These are phyloP conservation scores for Phyllotreta striolata DNA, from an alignment of 2,888 invertebrate genomes.

Conservation along the genomic window DNA sequence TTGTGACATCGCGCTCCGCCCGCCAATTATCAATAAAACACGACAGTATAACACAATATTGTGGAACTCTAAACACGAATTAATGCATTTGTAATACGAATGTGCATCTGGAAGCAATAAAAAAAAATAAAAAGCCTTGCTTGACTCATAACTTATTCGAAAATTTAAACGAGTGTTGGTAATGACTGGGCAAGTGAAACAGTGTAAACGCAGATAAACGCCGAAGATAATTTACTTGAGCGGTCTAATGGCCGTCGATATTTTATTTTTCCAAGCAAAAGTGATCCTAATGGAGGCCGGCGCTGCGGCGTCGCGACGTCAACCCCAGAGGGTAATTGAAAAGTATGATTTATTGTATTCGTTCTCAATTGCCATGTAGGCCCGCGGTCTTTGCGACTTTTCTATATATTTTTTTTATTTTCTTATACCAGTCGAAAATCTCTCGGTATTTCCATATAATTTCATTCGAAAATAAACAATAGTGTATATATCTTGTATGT, in stretches of 20 bases:
- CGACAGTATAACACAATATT: no score
- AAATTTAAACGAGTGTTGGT: no score
- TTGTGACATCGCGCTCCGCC: no score
- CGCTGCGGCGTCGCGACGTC: conserved; percentile 21
- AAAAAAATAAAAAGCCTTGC: no score
- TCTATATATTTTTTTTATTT: background rate
- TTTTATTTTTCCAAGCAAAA: conserved; percentile 30
- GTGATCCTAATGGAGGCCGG: conserved; percentile 22
- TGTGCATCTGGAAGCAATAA: no score
- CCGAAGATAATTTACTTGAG: conserved; percentile 12
- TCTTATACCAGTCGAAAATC: background rate
- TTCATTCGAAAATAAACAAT: background rate
- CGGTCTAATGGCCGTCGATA: conserved; percentile 27
- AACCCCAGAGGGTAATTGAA: conserved; percentile 28
- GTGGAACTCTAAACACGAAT: no score
- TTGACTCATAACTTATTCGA: no score
- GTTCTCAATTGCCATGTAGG: conserved; percentile 24
- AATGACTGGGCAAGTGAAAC: no score
- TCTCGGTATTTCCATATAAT: background rate
- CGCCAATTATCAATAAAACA: no score
- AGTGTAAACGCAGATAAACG: conserved; percentile 4
- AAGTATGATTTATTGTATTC: conserved; percentile 30
- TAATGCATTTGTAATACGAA: no score
- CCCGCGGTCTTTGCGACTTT: conserved; percentile 8
- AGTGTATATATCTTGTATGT: no score